A percentile compares a stretch with the other conserved stretches of the same genome.
Conservation (phyloP, 2,888 invertebrate genomes). For the Epistrophe grossulariae region DNA sequence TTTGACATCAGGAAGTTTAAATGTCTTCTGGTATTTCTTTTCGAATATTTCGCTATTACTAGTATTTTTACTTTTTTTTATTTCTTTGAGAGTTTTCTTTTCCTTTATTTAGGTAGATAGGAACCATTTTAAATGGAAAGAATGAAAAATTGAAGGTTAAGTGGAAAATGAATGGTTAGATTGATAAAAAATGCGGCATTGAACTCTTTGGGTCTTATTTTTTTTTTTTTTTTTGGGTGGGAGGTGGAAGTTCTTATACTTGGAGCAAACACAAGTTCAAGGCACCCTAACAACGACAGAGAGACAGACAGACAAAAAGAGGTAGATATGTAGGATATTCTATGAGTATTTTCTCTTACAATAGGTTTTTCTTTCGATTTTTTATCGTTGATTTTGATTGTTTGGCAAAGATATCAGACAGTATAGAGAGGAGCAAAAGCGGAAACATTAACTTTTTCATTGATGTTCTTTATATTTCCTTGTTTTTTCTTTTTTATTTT, state of each 20-base stretch:
- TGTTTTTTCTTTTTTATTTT: background rate
- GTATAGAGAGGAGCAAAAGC: constrained; percentile 18
- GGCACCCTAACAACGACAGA: background rate
- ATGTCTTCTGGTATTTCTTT: constrained; percentile 49
- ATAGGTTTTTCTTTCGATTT: constrained; percentile 38
- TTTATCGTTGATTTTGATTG: constrained; percentile 51
- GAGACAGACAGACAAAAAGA: constrained; percentile 5
- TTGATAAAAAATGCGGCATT: constrained; percentile 68
- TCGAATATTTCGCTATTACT: background rate
- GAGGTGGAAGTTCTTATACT: background rate
- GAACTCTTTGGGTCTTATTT: constrained; percentile 33
- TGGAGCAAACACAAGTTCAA: constrained; percentile 11
- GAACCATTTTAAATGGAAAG: background rate
- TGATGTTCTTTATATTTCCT: constrained; percentile 34
- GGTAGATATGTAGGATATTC: background rate
- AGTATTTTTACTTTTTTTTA: background rate
- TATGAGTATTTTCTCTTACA: constrained; percentile 14
- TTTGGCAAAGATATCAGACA: constrained; percentile 21
- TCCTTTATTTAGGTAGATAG: too few species aligned
- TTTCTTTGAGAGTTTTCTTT: background rate
- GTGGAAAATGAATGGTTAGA: constrained; percentile 71
- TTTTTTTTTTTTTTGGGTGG: background rate
- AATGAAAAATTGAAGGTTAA: constrained; percentile 72
- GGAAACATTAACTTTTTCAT: constrained; percentile 46
- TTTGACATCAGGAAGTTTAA: constrained; percentile 56